These are phyloP conservation scores for Scaptomyza tumidula DNA, from an alignment of 2,888 invertebrate species.

Conservation along the genomic window DNA sequence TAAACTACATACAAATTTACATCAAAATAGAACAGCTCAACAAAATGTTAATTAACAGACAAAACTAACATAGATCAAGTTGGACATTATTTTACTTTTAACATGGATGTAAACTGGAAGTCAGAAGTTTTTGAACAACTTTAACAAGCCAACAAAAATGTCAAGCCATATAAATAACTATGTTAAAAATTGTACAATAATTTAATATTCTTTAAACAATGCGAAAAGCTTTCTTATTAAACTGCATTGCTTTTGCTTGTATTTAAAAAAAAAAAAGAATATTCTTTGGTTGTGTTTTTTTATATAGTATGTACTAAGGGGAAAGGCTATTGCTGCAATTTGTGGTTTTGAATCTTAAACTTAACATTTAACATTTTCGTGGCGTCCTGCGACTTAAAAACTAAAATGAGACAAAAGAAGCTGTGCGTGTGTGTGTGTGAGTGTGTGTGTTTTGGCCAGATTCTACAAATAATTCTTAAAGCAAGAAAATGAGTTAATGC, in stretches of 20 bases:
- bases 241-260: constrained; percentile 3
- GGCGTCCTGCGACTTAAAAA: constrained; percentile 29
- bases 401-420: constrained; percentile 31
- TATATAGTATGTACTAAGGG: constrained; percentile 1
- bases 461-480: neutral
- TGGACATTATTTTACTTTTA: neutral
- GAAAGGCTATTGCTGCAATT: constrained; percentile 30
- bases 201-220: neutral
- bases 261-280: constrained; percentile 37
- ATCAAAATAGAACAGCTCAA: neutral
- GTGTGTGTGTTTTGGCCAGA: neutral
- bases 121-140: too few species aligned
- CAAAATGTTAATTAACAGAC: neutral
- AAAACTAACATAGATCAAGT: neutral
- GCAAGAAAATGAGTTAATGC: neutral
- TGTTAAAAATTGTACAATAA: neutral
- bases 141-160: too few species aligned
- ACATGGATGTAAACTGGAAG: too few species aligned
- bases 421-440: constrained; percentile 11
- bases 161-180: too few species aligned
- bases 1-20: neutral
- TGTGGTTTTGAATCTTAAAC: constrained; percentile 14
- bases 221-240: constrained; percentile 29
- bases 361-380: neutral
- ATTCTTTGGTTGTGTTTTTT: constrained; percentile 62